A percentile compares a stretch with the other conserved stretches of the same genome.
Conservation (phyloP, 1,140 invertebrate species). For the Diorhabda carinulata region DNA sequence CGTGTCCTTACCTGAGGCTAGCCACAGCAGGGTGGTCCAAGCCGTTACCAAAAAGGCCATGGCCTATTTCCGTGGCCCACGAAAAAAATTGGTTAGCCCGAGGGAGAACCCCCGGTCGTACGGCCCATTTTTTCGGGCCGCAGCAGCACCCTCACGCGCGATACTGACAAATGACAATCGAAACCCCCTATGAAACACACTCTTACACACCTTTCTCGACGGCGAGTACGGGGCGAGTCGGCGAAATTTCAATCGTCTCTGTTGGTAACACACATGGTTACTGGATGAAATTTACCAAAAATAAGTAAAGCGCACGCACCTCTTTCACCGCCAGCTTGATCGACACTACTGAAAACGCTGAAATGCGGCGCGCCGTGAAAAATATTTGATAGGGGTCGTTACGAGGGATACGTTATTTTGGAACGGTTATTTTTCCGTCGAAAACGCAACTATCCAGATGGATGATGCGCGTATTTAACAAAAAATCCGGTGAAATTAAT, state of each 20-base stretch:
- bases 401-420: background rate
- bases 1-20: conserved; percentile 21
- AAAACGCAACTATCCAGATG: too few species aligned
- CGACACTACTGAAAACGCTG: conserved; percentile 11
- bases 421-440: background rate
- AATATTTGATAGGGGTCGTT: background rate
- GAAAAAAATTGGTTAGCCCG: conserved; percentile 14
- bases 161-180: background rate
- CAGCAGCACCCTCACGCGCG: conserved; percentile 8
- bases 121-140: conserved; percentile 19
- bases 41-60: conserved; percentile 21
- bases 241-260: conserved; percentile 6
- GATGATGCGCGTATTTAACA: too few species aligned
- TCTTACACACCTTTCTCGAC: background rate
- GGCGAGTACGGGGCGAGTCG: background rate
- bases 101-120: conserved; percentile 15
- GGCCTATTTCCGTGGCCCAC: conserved; percentile 18
- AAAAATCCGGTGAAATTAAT: too few species aligned
- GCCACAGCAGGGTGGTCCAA: conserved; percentile 21
- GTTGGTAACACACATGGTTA: conserved; percentile 17
- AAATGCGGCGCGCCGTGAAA: conserved; percentile 3
- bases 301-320: conserved; percentile 7
- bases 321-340: conserved; percentile 9
- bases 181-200: background rate
- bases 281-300: conserved; percentile 5